Percentiles rank a stretch among this genome's conserved stretches.
Conservation (phyloP, 1,140 invertebrate species). For the Bactericera cockerelli region DNA sequence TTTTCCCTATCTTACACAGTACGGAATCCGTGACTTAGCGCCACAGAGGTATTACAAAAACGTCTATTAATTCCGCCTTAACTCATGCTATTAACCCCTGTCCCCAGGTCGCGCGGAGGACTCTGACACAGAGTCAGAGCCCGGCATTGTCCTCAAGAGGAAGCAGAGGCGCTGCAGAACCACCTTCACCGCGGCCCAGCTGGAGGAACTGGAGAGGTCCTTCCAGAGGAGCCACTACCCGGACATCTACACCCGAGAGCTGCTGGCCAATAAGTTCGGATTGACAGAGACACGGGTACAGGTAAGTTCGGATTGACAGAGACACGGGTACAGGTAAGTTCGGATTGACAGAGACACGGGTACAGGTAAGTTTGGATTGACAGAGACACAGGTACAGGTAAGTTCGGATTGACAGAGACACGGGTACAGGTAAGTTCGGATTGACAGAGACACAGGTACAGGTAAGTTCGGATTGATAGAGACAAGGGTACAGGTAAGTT, state of each 20-base stretch:
- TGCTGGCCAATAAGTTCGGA: conserved; percentile 49
- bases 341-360: conserved; percentile 16
- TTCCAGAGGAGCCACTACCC: conserved; percentile 87
- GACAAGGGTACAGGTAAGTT: no score
- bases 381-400: conserved; percentile 16
- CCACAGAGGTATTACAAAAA: no score
- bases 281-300: conserved; percentile 16
- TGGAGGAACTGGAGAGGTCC: conserved; percentile 75
- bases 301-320: conserved; percentile 19
- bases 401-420: no score
- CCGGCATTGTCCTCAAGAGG: conserved; percentile 60
- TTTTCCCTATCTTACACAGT: no score
- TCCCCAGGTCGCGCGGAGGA: neutral
- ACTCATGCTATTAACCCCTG: no score
- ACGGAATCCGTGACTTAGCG: no score
- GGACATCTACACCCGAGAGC: conserved; percentile 80
- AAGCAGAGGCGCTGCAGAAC: conserved; percentile 70
- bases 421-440: no score
- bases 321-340: conserved; percentile 19
- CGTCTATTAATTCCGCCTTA: no score
- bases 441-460: no score
- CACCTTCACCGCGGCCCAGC: conserved; percentile 70
- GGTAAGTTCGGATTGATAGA: no score
- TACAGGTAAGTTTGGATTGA: conserved; percentile 19
- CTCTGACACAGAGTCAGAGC: conserved; percentile 35